These are phyloP conservation scores for Drosophila santomea DNA, from an alignment of 1,140 invertebrate genomes.

Conservation along the genomic window DNA sequence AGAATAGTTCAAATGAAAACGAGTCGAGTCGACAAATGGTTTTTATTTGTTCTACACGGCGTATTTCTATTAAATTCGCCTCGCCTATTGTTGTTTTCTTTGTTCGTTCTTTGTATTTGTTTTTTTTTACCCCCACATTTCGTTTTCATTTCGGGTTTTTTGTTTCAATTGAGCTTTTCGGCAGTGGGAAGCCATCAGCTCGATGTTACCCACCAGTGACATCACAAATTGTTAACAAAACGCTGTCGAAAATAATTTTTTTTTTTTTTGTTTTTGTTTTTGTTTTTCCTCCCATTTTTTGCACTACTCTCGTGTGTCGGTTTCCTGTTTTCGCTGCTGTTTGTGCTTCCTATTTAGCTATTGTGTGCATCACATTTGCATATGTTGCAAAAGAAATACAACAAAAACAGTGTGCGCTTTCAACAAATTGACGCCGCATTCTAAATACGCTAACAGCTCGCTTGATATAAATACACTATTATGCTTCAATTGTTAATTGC, in stretches of 20 bases:
- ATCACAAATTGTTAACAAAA: conserved; percentile 62
- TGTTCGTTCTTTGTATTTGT: conserved; percentile 12
- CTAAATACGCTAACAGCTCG: neutral
- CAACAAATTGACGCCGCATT: conserved; percentile 3
- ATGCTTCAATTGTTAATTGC: no score
- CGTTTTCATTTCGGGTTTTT: conserved; percentile 17
- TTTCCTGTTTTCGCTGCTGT: conserved; percentile 22
- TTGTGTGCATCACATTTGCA: conserved; percentile 21
- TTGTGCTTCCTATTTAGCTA: conserved; percentile 37
- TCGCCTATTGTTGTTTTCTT: conserved; percentile 43
- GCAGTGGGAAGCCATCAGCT: conserved; percentile 16
- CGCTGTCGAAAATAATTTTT: conserved; percentile 40
- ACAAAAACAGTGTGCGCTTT: neutral
- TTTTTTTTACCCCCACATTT: neutral
- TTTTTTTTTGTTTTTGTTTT: neutral
- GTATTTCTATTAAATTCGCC: conserved; percentile 68
- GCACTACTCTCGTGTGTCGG: conserved; percentile 6
- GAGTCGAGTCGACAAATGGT: conserved; percentile 63
- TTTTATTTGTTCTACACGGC: conserved; percentile 73
- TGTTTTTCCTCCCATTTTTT: conserved; percentile 25
- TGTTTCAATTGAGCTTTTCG: conserved; percentile 33
- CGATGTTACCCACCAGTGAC: conserved; percentile 38
- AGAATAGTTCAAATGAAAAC: conserved; percentile 55
- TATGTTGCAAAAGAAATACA: neutral
- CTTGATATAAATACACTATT: no score